Conservation (phyloP, 2,113 vertebrate species). For the Gorsachius goisagi region DNA sequence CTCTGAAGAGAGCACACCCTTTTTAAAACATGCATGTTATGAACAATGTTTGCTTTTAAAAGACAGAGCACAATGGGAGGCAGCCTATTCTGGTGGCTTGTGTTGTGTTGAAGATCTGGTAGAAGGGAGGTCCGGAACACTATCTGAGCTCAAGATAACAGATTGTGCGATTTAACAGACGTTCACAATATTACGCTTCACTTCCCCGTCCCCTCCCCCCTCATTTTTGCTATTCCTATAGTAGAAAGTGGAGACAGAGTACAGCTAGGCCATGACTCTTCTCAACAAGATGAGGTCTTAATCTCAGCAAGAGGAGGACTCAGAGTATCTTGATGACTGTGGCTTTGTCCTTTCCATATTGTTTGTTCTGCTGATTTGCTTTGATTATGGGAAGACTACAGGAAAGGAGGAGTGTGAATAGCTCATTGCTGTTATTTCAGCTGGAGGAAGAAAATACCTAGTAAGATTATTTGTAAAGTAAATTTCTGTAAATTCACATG, state of each 20-base stretch:
- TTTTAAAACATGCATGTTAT: not conserved
- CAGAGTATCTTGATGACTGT: not conserved
- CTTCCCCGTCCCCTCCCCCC: not conserved
- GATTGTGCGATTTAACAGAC: not conserved
- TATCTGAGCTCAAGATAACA: not conserved
- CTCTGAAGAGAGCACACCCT: not conserved
- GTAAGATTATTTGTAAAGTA: not conserved
- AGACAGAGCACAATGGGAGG: not conserved
- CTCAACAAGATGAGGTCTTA: not conserved
- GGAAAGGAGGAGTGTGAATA: not conserved
- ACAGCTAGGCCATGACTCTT: not conserved
- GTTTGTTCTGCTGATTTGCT: slow-evolving; percentile 18
- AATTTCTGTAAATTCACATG: slow-evolving; percentile 26
- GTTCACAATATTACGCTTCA: not conserved
- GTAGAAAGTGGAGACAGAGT: not conserved
- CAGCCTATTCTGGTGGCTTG: not conserved
- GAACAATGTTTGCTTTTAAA: slow-evolving; percentile 35
- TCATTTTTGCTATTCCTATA: not conserved
- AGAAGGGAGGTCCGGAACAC: not conserved
- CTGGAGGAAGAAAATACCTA: slow-evolving; percentile 21
- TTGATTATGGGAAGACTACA: not conserved
- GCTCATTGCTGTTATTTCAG: slow-evolving; percentile 57
- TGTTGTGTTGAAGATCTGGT: not conserved
- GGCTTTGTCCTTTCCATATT: not conserved
- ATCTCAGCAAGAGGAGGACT: slow-evolving; percentile 1